These are phyloP conservation scores for Dryadula phaetusa DNA, from an alignment of 2,888 invertebrate genomes.

Conservation along the genomic window DNA sequence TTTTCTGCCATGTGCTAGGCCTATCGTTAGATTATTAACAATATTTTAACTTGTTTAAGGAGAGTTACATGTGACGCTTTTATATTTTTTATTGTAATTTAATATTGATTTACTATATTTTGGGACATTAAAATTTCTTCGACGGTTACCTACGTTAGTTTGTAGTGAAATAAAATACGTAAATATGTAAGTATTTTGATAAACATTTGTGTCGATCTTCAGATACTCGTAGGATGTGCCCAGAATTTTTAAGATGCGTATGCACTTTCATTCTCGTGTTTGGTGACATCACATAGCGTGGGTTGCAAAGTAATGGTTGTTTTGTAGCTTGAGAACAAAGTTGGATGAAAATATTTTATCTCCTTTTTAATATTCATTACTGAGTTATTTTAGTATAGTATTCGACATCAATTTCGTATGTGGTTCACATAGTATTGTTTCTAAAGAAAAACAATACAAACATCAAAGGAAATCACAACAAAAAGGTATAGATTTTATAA, in stretches of 20 bases:
- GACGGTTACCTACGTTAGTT: not conserved
- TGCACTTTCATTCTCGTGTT: slow-evolving; percentile 58
- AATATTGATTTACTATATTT: not conserved
- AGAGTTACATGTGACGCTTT: not conserved
- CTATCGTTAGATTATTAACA: not conserved
- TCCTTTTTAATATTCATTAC: not conserved
- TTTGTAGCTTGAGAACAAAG: slow-evolving; percentile 6
- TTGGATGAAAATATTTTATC: not conserved
- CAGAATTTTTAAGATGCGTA: slow-evolving; percentile 53
- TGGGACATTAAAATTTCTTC: not conserved
- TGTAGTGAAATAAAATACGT: not conserved
- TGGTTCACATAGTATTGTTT: no score
- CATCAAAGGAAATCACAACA: no score
- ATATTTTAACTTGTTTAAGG: not conserved
- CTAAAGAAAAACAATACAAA: no score
- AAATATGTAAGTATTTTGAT: slow-evolving; percentile 20
- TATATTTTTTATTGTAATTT: not conserved
- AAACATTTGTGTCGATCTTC: slow-evolving; percentile 36
- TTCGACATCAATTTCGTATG: no score
- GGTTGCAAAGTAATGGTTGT: slow-evolving; percentile 38
- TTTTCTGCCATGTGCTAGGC: no score
- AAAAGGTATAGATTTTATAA: no score
- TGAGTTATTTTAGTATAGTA: no score
- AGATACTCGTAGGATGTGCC: slow-evolving; percentile 47
- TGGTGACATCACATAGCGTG: slow-evolving; percentile 48